Evolutionary conservation across 1,140 invertebrate species (phyloP).

Genomic region (Popillia japonica): DNA sequence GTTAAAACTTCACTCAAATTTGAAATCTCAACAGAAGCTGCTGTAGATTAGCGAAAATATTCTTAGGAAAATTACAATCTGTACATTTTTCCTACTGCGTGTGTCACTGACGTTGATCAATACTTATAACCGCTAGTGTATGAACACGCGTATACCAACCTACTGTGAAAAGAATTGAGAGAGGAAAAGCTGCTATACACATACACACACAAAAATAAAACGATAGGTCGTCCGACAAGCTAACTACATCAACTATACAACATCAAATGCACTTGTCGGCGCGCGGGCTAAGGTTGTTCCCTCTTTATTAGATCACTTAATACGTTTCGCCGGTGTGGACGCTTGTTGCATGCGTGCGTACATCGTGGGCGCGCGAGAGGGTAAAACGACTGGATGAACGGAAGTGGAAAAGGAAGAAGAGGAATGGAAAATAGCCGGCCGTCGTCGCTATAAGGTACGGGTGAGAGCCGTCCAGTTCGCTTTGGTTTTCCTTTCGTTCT

Average conservation of each 20-base stretch:
- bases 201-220: background rate
- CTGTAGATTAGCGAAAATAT: too few species aligned
- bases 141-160: background rate
- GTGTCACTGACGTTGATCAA: too few species aligned
- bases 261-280: conserved; percentile 9
- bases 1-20: too few species aligned
- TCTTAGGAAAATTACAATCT: too few species aligned
- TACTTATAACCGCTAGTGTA: too few species aligned
- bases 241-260: conserved; percentile 2
- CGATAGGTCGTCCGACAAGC: background rate
- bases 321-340: background rate
- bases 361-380: background rate
- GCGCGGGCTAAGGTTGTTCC: background rate
- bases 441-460: background rate
- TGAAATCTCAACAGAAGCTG: too few species aligned
- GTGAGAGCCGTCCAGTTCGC: background rate
- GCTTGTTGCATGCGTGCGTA: background rate
- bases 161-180: background rate
- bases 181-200: background rate
- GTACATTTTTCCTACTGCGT: too few species aligned
- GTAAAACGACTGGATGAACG: background rate
- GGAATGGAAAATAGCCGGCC: background rate
- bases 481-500: background rate
- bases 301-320: conserved; percentile 11
- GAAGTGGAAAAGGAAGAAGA: background rate